These are phyloP conservation scores for Colinus virginianus DNA, from an alignment of 2,113 vertebrate species.

Conservation along the genomic window DNA sequence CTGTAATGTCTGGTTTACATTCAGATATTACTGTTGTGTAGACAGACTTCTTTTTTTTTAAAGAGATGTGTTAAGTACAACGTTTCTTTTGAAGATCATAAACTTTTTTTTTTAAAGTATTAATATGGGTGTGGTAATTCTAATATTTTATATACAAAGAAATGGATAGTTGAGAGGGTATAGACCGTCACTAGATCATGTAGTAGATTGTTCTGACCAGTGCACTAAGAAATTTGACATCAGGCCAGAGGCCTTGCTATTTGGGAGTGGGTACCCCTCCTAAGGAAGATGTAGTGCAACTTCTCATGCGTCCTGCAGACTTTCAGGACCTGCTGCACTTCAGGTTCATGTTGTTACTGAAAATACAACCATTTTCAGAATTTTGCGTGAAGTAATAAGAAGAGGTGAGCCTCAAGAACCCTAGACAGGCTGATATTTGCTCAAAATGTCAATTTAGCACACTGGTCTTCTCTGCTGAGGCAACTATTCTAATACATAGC, in stretches of 20 bases:
- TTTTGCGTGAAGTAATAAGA: background rate
- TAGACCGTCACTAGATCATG: background rate
- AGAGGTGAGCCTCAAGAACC: background rate
- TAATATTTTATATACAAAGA: background rate
- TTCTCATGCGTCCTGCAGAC: background rate
- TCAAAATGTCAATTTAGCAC: background rate
- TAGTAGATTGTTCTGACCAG: background rate
- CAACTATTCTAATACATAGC: rapidly evolving
- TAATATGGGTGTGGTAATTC: background rate
- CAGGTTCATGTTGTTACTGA: rapidly evolving
- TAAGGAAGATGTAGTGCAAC: background rate
- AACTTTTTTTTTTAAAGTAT: background rate
- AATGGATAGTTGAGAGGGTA: background rate
- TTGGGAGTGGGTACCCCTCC: background rate
- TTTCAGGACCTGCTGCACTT: rapidly evolving
- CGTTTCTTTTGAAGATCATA: background rate
- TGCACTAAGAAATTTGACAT: background rate
- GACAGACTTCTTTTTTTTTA: background rate
- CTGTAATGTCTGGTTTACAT: constrained; percentile 16
- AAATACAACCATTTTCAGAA: background rate
- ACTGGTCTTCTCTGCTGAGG: background rate
- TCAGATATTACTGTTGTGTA: constrained; percentile 21
- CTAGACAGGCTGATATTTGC: background rate
- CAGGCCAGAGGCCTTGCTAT: background rate
- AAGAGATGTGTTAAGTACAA: background rate